phyloP scores from a whole-genome alignment of 2,797 vertebrate species.

The Gephyroberyx darwinii region DNA sequence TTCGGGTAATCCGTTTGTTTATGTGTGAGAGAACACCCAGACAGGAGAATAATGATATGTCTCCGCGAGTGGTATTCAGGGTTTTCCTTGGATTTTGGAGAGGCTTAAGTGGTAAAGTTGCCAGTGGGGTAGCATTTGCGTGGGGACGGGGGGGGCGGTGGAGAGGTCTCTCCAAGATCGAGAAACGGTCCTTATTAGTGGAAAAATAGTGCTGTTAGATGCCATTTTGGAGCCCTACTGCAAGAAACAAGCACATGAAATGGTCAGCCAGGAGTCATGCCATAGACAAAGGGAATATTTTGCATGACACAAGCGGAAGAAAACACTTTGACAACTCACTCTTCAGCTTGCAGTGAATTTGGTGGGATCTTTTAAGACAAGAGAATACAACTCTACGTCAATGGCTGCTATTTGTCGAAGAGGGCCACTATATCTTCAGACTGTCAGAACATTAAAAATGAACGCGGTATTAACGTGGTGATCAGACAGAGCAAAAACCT shows the following conservation, averaged over 20 bases:
- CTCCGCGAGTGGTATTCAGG: slow-evolving; percentile 61
- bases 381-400: too few relatives aligned
- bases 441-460: too few relatives aligned
- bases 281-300: slow-evolving; percentile 23
- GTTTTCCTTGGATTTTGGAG: slow-evolving; percentile 60
- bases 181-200: not conserved
- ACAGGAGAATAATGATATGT: slow-evolving; percentile 64
- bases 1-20: slow-evolving; percentile 70
- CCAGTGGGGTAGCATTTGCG: slow-evolving; percentile 16
- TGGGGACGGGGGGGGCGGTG: not conserved
- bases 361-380: too few relatives aligned
- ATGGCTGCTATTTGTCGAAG: too few relatives aligned
- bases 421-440: too few relatives aligned
- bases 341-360: not conserved
- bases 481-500: too few relatives aligned
- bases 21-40: slow-evolving; percentile 62
- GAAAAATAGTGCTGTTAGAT: not conserved
- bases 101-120: slow-evolving; percentile 55
- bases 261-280: slow-evolving; percentile 5
- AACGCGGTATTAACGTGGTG: too few relatives aligned
- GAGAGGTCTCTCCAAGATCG: slow-evolving; percentile 14
- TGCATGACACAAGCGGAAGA: slow-evolving; percentile 11
- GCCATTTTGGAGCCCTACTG: slow-evolving; percentile 7
- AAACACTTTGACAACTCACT: slow-evolving; percentile 5
- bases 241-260: not conserved